These are phyloP conservation scores for Pseudomugil tenellus DNA, from an alignment of 2,797 vertebrate species.

Conservation along the genomic window DNA sequence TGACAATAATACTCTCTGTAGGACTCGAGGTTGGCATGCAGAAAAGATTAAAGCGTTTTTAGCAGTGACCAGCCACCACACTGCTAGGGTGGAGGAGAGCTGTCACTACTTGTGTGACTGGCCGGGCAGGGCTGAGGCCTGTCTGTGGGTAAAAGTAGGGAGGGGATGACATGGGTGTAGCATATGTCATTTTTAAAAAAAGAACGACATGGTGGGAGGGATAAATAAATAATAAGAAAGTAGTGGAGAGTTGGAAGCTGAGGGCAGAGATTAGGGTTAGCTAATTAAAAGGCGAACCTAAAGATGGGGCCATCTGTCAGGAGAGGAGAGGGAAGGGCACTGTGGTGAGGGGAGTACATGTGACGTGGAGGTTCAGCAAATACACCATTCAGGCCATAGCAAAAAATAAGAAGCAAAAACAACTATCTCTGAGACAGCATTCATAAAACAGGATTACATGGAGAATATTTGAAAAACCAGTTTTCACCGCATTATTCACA, in stretches of 20 bases:
- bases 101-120: constrained; percentile 57
- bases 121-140: constrained; percentile 44
- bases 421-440: constrained; percentile 16
- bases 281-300: constrained; percentile 65
- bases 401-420: constrained; percentile 31
- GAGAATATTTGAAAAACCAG: constrained; percentile 45
- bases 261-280: constrained; percentile 55
- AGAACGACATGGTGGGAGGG: constrained; percentile 5
- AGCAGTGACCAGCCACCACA: constrained; percentile 50
- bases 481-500: constrained; percentile 2
- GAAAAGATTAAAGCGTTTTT: constrained; percentile 48
- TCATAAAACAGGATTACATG: neutral
- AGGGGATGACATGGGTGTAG: constrained; percentile 39
- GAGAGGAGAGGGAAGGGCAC: constrained; percentile 29
- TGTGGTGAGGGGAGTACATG: constrained; percentile 52
- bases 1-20: constrained; percentile 68
- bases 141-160: constrained; percentile 44
- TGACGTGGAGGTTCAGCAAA: constrained; percentile 32
- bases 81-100: constrained; percentile 58
- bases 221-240: constrained; percentile 63
- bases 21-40: constrained; percentile 21
- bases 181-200: constrained; percentile 40
- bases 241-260: constrained; percentile 35
- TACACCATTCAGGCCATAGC: constrained; percentile 3
- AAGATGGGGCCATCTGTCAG: constrained; percentile 54